Base-by-base conservation (phyloP, 2,888 invertebrate genomes). In the Carpatolechia fugitivella region DNA sequence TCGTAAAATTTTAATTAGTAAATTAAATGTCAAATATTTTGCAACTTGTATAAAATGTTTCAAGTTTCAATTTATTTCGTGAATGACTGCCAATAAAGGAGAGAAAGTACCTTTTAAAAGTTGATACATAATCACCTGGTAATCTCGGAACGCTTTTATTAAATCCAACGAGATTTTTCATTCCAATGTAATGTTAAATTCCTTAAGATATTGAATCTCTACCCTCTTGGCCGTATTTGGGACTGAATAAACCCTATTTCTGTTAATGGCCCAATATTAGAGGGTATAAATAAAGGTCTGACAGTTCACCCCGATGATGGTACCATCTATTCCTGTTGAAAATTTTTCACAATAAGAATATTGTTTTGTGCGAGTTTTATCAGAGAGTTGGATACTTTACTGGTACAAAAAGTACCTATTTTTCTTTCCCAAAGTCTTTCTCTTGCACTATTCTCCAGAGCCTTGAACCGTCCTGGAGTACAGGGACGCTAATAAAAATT, bases 221-320 rank as follows among this genome's bases (percentile, higher is more conserved):
- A 55, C 56, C 58, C 57, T 58, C 16, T 5, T 8, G 18, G 11
- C 11, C 0, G 6, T 29, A 48, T 48, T 38, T 52, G 48, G 56
- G 52, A 47, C 59, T 53, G 59, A 66, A 63, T 64, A 66, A 72
- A 70, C 68, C 59, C 58, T 61, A 67, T 68, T 69, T 61, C 57
- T 52, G 62, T 71, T 71, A 67, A 70, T 60, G 55, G 55, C 55
- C 50, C 41, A 58, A 60, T 65, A 65, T 66, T 66, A 61, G 18
- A 46, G 44, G 56, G 58, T 60, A 62, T 56, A 61, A 62, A 70
- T 65, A 63, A 70, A 68, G 62, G 5, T 56, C 55, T 62, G 54
- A 56, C 64, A 62, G 48, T 61, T 62, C 62, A 59, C 57, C 52
- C 52, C 18, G 20, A 20, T 18, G 40, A 1, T 18, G n/a, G 11